Evolutionary conservation across 2,113 vertebrate genomes (phyloP), one percentile per base, ranked within the genome.

Genomic region (Ia io): DNA sequence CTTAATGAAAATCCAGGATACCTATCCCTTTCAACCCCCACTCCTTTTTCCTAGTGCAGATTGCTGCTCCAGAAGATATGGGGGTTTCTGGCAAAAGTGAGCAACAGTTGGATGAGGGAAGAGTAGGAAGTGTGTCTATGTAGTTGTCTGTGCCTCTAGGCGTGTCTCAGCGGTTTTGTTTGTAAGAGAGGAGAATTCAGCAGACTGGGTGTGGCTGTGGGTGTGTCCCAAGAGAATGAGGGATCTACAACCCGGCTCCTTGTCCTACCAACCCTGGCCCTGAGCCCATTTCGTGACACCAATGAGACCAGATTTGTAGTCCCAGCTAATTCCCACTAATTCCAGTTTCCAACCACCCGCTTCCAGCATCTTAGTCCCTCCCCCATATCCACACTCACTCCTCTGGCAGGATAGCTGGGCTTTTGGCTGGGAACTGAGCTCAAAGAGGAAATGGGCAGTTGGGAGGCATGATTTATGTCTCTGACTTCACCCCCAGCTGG

Each of bases 401-500:
- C 47, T 77, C 95, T 94, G 94, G 96, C 95, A 78, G 70, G 76
- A 85, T 51, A n/a, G 53, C 91, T 84, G 65, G 83, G 73, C 80
- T 88, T 88, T 90, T 94, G 97, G 95, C 97, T 94, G 89, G 84
- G 94, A 97, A 89, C 84, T 51, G 30, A 92, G 85, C 93, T 96
- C 82, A 69, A 69, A 96, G 74, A 88, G 92, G 97, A 97, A 97
- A 92, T 8, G 88, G 96, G 95, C 95, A 97, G 95, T 88, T 94
- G 97, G 90, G 93, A 97, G 56, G 92, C 93, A 69, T 96, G 93
- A 96, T 97, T 97, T 96, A 97, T 93, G 95, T 59, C 85, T 97
- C 93, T 92, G 94, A 96, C 93, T 94, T 97, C 97, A 97, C 90
- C 96, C 80, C 42, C 40, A 71, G 95, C 96, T 93, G 78, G 69